These are phyloP conservation scores for Pyrrhia umbra DNA, from an alignment of 2,888 invertebrate genomes.

Conservation along the genomic window DNA sequence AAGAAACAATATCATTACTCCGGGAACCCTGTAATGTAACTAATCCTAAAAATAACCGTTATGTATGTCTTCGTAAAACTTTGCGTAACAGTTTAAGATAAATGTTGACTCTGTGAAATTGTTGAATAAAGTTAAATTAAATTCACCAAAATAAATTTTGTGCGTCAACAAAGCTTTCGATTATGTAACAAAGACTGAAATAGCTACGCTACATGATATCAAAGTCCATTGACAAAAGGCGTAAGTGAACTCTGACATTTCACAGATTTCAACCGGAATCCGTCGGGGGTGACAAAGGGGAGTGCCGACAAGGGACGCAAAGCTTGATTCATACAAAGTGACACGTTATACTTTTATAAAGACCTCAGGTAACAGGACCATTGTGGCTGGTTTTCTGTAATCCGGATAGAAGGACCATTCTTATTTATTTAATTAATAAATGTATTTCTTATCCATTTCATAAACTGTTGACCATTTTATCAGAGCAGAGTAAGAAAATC, in stretches of 20 bases:
- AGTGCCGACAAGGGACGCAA: conserved; percentile 43
- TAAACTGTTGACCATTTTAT: too few species aligned
- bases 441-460: too few species aligned
- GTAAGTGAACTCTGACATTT: conserved; percentile 54
- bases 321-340: conserved; percentile 37
- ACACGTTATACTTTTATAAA: conserved; percentile 38
- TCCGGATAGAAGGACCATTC: background rate
- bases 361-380: conserved; percentile 1
- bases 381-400: conserved; percentile 9
- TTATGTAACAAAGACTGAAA: background rate
- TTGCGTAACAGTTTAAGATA: background rate
- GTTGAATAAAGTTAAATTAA: conserved; percentile 10
- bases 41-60: conserved; percentile 9
- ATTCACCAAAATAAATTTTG: conserved; percentile 11
- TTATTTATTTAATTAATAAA: background rate
- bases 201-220: conserved; percentile 28
- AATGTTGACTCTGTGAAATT: background rate
- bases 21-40: background rate
- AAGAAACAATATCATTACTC: conserved; percentile 3
- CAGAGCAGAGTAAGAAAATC: too few species aligned
- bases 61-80: conserved; percentile 21
- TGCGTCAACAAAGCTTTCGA: conserved; percentile 8
- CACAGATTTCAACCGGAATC: conserved; percentile 42
- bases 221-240: conserved; percentile 38
- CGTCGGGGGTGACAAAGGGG: conserved; percentile 36